Conservation (phyloP, 2,888 invertebrate genomes). For the Arenicola marina region DNA sequence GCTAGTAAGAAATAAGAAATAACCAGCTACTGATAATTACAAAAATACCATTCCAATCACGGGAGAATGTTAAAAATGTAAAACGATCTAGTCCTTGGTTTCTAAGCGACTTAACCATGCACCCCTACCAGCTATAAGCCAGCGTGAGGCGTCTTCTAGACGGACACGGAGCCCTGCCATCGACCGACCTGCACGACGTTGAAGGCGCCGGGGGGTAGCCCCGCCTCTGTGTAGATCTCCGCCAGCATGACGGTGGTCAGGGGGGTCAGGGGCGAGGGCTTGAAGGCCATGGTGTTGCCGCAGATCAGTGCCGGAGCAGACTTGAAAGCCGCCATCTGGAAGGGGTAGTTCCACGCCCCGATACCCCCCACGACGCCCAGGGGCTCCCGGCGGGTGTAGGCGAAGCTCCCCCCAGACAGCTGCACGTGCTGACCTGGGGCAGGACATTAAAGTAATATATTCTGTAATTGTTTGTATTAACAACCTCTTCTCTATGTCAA, state of each 20-base stretch:
- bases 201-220: constrained; percentile 65
- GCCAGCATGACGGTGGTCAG: constrained; percentile 65
- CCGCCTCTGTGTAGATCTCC: constrained; percentile 64
- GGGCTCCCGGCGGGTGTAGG: constrained; percentile 65
- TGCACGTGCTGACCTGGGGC: constrained; percentile 62
- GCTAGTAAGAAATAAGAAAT: no score
- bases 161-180: no score
- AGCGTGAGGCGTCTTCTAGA: no score
- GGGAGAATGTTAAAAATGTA: no score
- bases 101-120: no score
- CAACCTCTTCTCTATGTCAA: no score
- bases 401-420: constrained; percentile 62
- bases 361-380: constrained; percentile 66
- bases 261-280: constrained; percentile 67
- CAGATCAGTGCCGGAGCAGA: constrained; percentile 65
- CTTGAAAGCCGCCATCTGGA: constrained; percentile 65
- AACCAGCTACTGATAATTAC: no score
- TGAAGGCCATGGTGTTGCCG: constrained; percentile 67
- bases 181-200: constrained; percentile 64
- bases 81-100: no score
- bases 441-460: no score
- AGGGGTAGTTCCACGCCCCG: constrained; percentile 69
- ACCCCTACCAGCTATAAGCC: no score
- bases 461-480: no score
- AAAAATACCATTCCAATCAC: no score